phyloP scores from a whole-genome alignment of 2,888 invertebrate species.

The Drosophila koepferae region DNA sequence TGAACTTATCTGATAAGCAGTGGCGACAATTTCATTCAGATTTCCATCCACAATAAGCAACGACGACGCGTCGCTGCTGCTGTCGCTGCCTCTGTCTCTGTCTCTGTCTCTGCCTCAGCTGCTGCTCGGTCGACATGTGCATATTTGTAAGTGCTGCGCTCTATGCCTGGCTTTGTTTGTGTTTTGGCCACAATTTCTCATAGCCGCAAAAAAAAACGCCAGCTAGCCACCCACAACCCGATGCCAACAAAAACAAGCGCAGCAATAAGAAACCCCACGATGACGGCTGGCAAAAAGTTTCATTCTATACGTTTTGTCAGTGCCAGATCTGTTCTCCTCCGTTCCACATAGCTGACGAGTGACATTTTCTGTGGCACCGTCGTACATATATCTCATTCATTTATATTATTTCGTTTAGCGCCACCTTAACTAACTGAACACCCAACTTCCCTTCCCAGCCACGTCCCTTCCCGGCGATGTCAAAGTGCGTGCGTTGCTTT shows the following conservation, averaged over 20 bases:
- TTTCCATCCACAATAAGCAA: constrained; percentile 65
- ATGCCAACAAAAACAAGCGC: constrained; percentile 35
- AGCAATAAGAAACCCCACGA: constrained; percentile 35
- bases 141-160: constrained; percentile 41
- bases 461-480: constrained; percentile 7
- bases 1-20: constrained; percentile 77
- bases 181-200: constrained; percentile 62
- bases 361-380: constrained; percentile 57
- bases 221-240: constrained; percentile 9
- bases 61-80: constrained; percentile 31
- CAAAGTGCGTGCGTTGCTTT: constrained; percentile 69
- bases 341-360: constrained; percentile 54
- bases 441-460: neutral
- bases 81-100: constrained; percentile 10
- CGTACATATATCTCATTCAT: constrained; percentile 62
- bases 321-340: constrained; percentile 31
- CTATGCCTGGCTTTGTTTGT: constrained; percentile 43
- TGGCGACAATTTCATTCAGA: constrained; percentile 77
- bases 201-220: constrained; percentile 33
- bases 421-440: constrained; percentile 55
- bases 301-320: constrained; percentile 60
- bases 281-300: constrained; percentile 41
- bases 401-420: constrained; percentile 76
- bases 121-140: constrained; percentile 38
- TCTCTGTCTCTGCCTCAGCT: neutral